These are phyloP conservation scores for Oreotrochilus melanogaster DNA, from an alignment of 2,113 vertebrate genomes.

Conservation along the genomic window DNA sequence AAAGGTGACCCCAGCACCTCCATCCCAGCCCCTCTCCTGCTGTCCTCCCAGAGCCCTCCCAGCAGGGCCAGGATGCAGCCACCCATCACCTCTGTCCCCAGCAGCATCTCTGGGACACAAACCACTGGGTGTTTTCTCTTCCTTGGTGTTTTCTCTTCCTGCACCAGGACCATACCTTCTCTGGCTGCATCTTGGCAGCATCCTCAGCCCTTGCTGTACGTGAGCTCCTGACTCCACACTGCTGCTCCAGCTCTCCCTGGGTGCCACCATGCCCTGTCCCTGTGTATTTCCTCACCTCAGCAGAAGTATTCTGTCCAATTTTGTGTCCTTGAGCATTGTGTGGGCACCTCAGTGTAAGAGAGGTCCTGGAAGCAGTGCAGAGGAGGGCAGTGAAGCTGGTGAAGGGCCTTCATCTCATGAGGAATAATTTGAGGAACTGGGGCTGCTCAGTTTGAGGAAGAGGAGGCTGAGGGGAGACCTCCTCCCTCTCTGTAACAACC, in stretches of 20 bases:
- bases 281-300: neutral
- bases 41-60: neutral
- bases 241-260: neutral
- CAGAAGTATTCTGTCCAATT: neutral
- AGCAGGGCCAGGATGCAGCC: neutral
- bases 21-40: no score
- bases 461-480: no score
- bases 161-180: neutral
- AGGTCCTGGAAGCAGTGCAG: no score
- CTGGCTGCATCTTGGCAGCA: neutral
- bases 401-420: no score
- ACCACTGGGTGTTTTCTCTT: neutral
- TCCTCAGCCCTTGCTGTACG: neutral
- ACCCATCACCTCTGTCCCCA: neutral
- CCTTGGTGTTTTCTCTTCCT: neutral
- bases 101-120: accelerated
- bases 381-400: no score
- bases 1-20: no score
- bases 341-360: no score
- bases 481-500: no score
- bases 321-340: no score
- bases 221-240: neutral
- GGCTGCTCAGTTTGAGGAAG: no score
- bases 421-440: no score
- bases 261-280: neutral